phyloP scores from a whole-genome alignment of 2,797 vertebrate species.

The Etheostoma perlongum region DNA sequence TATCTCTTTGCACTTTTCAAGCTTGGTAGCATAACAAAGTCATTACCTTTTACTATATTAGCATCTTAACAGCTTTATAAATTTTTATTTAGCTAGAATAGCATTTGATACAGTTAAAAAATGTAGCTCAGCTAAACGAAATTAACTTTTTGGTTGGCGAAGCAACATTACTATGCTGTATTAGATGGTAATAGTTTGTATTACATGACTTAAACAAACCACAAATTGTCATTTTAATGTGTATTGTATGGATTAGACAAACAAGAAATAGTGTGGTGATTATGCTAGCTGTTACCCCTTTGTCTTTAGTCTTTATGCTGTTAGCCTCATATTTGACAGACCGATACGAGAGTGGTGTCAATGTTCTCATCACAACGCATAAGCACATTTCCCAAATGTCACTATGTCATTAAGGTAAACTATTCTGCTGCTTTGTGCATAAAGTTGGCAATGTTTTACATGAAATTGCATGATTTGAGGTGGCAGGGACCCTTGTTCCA shows the following conservation, averaged over 20 bases:
- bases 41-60: neutral
- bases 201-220: too few species aligned
- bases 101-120: neutral
- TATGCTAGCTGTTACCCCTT: neutral
- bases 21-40: neutral
- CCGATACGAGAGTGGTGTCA: neutral
- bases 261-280: neutral
- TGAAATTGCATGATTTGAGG: conserved; percentile 8
- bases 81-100: neutral
- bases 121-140: neutral
- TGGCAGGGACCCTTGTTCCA: neutral
- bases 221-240: neutral
- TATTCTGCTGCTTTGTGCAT: neutral
- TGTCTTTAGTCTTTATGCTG: neutral
- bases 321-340: too few species aligned
- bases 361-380: neutral
- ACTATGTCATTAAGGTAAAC: neutral
- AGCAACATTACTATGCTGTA: neutral
- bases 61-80: neutral
- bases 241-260: neutral
- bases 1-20: neutral
- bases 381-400: neutral
- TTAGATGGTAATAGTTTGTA: neutral
- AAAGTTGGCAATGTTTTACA: neutral
- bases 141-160: too few species aligned